These are phyloP conservation scores for Brachypodius melanocephalos DNA, from an alignment of 2,113 vertebrate species.

Conservation along the genomic window DNA sequence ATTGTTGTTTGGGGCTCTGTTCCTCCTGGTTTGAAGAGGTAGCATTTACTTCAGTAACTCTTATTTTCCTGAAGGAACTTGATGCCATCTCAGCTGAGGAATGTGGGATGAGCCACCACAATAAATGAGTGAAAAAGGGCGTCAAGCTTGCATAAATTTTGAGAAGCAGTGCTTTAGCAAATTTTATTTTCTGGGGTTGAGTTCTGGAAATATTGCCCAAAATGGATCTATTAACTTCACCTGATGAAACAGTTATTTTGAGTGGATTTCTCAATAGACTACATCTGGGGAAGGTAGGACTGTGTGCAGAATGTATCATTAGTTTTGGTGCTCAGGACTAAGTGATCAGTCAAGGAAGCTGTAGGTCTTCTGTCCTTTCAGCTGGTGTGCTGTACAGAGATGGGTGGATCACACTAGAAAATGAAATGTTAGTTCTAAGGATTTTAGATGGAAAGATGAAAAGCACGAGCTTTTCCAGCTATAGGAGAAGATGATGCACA, in stretches of 20 bases:
- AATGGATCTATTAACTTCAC: background rate
- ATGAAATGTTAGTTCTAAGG: background rate
- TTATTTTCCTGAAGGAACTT: slow-evolving; percentile 13
- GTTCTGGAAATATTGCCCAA: background rate
- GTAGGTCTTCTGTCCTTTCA: background rate
- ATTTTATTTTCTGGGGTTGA: background rate
- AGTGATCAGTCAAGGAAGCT: background rate
- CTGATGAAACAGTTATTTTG: background rate
- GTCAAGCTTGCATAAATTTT: background rate
- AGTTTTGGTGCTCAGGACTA: background rate
- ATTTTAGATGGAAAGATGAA: background rate
- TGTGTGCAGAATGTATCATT: background rate
- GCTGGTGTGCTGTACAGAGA: background rate
- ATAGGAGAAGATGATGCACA: background rate
- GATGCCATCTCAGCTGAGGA: background rate
- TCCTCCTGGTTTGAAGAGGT: slow-evolving; percentile 25
- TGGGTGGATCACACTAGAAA: background rate
- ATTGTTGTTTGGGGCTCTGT: background rate
- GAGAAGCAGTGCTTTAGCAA: background rate
- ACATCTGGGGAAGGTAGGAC: background rate
- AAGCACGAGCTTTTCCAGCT: background rate
- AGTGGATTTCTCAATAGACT: background rate
- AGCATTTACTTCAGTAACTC: slow-evolving; percentile 9
- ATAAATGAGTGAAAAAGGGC: background rate
- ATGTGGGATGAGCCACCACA: slow-evolving; percentile 15